Conservation (phyloP, 2,888 invertebrate genomes). For the Aphidius colemani region DNA sequence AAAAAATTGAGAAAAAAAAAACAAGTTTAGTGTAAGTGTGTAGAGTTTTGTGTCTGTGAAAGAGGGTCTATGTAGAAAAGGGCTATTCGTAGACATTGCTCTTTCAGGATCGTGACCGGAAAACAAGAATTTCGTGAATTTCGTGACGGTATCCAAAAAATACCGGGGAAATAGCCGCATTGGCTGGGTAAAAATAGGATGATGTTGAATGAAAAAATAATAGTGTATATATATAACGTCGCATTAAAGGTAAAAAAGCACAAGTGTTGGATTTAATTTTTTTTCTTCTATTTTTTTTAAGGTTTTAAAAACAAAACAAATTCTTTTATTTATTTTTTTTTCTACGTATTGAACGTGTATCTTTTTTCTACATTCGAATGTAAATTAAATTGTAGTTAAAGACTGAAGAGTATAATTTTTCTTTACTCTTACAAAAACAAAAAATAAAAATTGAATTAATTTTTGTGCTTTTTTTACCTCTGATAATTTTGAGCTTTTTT, state of each 20-base stretch:
- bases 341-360: too few species aligned
- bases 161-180: slow-evolving; percentile 21
- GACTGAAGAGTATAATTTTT: too few species aligned
- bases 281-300: too few species aligned
- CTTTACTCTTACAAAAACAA: too few species aligned
- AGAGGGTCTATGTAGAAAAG: slow-evolving; percentile 23
- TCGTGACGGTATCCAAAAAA: slow-evolving; percentile 31
- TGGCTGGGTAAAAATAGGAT: slow-evolving; percentile 10
- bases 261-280: slow-evolving; percentile 8
- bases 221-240: too few species aligned
- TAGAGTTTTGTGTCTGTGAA: slow-evolving; percentile 27
- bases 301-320: too few species aligned
- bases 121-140: slow-evolving; percentile 38
- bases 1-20: slow-evolving; percentile 33
- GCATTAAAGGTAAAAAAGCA: slow-evolving; percentile 16
- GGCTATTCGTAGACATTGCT: slow-evolving; percentile 34
- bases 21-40: slow-evolving; percentile 10
- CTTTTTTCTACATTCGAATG: too few species aligned
- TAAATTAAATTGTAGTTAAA: too few species aligned
- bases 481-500: too few species aligned
- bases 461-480: too few species aligned
- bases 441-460: too few species aligned
- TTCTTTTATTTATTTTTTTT: too few species aligned
- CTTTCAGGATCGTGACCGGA: slow-evolving; percentile 40
- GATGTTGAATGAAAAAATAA: slow-evolving; percentile 11